These are phyloP conservation scores for Corythaeola cristata DNA, from an alignment of 2,113 vertebrate species.

Conservation along the genomic window DNA sequence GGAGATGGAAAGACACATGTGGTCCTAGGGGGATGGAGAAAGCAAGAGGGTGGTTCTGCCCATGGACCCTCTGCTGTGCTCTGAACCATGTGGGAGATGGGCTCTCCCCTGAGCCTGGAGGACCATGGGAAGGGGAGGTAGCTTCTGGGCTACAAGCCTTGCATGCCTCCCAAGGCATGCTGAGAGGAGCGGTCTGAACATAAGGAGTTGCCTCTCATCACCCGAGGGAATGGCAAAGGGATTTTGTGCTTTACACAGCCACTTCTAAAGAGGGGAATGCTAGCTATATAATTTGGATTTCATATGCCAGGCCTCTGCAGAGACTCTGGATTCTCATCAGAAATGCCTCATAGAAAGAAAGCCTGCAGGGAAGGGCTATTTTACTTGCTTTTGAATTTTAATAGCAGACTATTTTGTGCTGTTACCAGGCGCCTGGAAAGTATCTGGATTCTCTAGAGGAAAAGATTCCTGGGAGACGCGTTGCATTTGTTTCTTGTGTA, in stretches of 20 bases:
- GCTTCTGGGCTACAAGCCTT: not conserved
- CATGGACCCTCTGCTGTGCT: not conserved
- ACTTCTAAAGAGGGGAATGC: slow-evolving; percentile 4
- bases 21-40: not conserved
- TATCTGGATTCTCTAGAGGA: slow-evolving; percentile 13
- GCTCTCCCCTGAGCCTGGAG: not conserved
- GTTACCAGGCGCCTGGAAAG: not conserved
- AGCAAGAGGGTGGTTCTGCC: not conserved
- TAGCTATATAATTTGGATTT: slow-evolving; percentile 47
- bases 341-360: slow-evolving; percentile 47
- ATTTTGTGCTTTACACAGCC: slow-evolving; percentile 21
- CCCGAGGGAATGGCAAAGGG: not conserved
- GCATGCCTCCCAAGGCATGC: not conserved
- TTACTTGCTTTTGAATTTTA: slow-evolving; percentile 53
- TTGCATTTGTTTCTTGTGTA: not conserved
- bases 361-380: slow-evolving; percentile 49
- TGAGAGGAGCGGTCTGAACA: not conserved
- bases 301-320: slow-evolving; percentile 7
- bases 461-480: not conserved
- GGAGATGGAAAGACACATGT: not conserved
- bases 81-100: not conserved
- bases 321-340: slow-evolving; percentile 49
- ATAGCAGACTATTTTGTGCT: slow-evolving; percentile 30
- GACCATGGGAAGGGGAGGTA: not conserved
- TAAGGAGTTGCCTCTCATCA: not conserved